Percentiles rank a stretch among this genome's conserved stretches.
Evolutionary conservation across 2,113 vertebrate species (phyloP).

Genomic region (Amazona vittata): DNA sequence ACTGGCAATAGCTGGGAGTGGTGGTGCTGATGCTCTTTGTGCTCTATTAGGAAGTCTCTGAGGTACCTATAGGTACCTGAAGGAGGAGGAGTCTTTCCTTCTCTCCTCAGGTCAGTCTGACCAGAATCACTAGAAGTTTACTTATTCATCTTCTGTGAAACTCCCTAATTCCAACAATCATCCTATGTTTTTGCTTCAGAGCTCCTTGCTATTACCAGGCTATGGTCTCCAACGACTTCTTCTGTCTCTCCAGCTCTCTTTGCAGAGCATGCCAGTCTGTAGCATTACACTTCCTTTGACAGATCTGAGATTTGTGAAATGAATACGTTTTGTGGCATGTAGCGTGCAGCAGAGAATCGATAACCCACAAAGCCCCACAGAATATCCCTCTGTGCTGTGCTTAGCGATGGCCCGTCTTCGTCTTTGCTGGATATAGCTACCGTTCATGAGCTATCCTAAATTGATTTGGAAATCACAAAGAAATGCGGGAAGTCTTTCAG

Average conservation of each 20-base stretch:
- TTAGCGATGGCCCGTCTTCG: neutral
- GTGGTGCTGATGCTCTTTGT: neutral
- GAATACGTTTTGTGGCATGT: neutral
- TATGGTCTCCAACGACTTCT: neutral
- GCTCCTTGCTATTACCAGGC: neutral
- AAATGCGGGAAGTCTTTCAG: neutral
- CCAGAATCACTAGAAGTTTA: neutral
- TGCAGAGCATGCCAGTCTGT: fast-evolving
- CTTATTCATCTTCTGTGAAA: neutral
- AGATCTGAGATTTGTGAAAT: neutral
- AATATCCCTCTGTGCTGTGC: neutral
- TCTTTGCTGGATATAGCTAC: neutral
- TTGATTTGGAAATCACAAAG: neutral
- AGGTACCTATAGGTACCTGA: neutral
- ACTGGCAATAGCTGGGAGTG: neutral
- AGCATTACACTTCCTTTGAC: neutral
- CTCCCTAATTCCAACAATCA: neutral
- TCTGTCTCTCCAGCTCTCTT: neutral
- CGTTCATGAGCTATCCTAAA: neutral
- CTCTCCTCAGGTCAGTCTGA: neutral
- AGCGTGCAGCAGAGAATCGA: neutral
- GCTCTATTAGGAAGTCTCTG: neutral
- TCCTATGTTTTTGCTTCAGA: neutral
- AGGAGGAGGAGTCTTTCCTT: neutral
- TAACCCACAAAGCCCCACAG: neutral